These are phyloP conservation scores for Bombus waltoni DNA, from an alignment of 1,140 invertebrate species.

Conservation along the genomic window DNA sequence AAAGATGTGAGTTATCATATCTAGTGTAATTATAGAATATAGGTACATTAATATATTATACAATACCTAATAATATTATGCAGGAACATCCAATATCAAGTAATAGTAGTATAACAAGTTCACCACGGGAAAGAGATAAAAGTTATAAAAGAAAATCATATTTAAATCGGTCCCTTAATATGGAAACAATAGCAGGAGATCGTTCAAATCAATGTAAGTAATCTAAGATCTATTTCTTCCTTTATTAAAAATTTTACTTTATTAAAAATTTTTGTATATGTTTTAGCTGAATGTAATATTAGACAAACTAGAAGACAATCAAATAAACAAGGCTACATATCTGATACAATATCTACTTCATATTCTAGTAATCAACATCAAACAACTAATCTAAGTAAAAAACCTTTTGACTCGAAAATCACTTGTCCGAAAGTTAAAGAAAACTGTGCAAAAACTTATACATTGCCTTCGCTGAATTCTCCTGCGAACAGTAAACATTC, in stretches of 20 bases:
- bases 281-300: constrained; percentile 59
- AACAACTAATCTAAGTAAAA: constrained; percentile 53
- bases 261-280: constrained; percentile 16
- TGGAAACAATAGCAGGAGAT: constrained; percentile 82
- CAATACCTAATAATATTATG: not conserved
- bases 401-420: constrained; percentile 47
- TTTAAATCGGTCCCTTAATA: constrained; percentile 84
- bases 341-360: constrained; percentile 52
- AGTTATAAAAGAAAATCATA: constrained; percentile 87
- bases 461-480: constrained; percentile 43
- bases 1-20: constrained; percentile 65
- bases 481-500: constrained; percentile 38
- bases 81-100: constrained; percentile 68
- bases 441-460: constrained; percentile 52
- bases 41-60: not conserved
- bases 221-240: not conserved
- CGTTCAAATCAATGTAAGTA: constrained; percentile 67
- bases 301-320: constrained; percentile 62
- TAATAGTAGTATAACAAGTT: constrained; percentile 60
- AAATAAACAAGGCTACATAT: constrained; percentile 55
- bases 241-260: not conserved
- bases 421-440: constrained; percentile 27
- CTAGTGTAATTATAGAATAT: not conserved
- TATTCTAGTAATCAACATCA: constrained; percentile 54
- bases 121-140: constrained; percentile 84